A percentile compares a stretch with the other conserved stretches of the same genome.
These are phyloP conservation scores for Eulacestoma nigropectus DNA, from an alignment of 2,113 vertebrate species.

Conservation along the genomic window DNA sequence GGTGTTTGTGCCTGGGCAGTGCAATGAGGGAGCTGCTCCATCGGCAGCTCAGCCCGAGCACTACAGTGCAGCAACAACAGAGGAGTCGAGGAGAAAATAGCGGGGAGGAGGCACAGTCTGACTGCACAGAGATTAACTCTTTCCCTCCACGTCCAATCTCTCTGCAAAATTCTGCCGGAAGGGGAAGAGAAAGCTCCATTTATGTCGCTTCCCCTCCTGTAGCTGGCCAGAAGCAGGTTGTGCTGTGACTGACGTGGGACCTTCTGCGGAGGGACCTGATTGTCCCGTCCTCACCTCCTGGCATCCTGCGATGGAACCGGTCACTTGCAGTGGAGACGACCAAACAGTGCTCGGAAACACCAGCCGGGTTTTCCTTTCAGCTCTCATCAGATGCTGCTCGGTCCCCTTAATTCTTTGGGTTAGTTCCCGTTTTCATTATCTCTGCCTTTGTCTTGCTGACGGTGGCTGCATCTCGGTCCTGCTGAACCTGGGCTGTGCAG, in stretches of 20 bases:
- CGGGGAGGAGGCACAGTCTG: background rate
- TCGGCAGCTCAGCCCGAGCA: background rate
- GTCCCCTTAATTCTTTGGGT: background rate
- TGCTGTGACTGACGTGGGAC: background rate
- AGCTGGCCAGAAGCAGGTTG: background rate
- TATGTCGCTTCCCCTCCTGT: background rate
- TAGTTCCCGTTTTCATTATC: background rate
- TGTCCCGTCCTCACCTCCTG: background rate
- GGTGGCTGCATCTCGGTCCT: background rate
- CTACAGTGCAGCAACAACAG: background rate
- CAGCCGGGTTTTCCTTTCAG: background rate
- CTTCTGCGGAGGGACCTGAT: background rate
- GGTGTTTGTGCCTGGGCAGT: background rate
- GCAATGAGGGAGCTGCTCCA: background rate
- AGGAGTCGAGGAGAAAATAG: background rate
- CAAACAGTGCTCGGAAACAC: background rate
- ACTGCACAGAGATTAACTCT: background rate
- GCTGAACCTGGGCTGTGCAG: background rate
- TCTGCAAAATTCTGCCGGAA: background rate
- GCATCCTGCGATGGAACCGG: background rate
- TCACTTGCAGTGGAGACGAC: background rate
- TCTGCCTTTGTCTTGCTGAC: background rate
- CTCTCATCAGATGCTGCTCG: background rate
- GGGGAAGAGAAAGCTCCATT: background rate
- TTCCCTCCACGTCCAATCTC: background rate